Evolutionary conservation across 2,888 invertebrate genomes (phyloP).

Genomic region (Schrankia costaestrigalis): DNA sequence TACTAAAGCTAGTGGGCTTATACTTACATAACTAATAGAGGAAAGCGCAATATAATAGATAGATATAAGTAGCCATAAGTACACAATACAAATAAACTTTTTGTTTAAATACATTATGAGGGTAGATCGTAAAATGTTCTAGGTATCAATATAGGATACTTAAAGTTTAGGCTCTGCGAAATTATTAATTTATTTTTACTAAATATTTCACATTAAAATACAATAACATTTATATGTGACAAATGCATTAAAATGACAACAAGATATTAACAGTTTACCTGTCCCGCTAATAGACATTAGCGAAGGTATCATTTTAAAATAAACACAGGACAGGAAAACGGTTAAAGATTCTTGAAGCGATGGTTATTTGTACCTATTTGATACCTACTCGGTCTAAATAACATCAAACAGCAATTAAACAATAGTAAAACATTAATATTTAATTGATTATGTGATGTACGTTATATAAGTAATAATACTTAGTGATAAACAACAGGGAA

Average conservation of each 20-base stretch:
- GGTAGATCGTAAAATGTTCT: no score
- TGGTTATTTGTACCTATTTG: constrained; percentile 64
- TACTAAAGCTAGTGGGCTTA: constrained; percentile 72
- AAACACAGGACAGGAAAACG: no score
- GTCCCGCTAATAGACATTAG: no score
- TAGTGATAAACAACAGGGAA: constrained; percentile 49
- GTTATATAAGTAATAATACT: constrained; percentile 36
- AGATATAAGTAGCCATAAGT: constrained; percentile 69
- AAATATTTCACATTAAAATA: constrained; percentile 51
- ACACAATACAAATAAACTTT: constrained; percentile 44
- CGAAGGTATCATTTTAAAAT: no score
- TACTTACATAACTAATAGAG: constrained; percentile 62
- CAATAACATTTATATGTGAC: constrained; percentile 52
- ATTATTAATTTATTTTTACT: constrained; percentile 46
- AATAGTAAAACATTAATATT: constrained; percentile 28
- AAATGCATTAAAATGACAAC: constrained; percentile 65
- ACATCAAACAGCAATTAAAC: constrained; percentile 52
- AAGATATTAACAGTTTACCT: no score
- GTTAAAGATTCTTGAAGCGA: constrained; percentile 58
- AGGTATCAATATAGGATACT: constrained; percentile 72
- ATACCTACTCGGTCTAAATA: constrained; percentile 58
- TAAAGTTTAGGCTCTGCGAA: constrained; percentile 55
- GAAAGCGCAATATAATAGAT: constrained; percentile 66
- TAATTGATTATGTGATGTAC: constrained; percentile 36
- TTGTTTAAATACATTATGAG: constrained; percentile 33